Percentiles rank a stretch among this genome's conserved stretches.
These are phyloP conservation scores for Drosophila pallidifrons DNA, from an alignment of 1,140 invertebrate species.

Conservation along the genomic window DNA sequence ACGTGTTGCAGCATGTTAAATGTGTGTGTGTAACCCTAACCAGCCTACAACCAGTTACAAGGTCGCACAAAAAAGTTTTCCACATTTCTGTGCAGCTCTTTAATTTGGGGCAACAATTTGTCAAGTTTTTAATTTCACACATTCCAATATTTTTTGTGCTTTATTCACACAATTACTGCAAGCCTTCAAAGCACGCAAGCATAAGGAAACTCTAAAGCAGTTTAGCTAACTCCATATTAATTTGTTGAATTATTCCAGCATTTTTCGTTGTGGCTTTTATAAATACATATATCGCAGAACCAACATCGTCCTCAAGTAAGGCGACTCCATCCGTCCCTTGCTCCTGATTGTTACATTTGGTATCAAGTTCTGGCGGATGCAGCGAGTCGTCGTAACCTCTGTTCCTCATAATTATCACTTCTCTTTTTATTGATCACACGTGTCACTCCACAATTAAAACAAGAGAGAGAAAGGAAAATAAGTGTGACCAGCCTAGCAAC, in stretches of 20 bases:
- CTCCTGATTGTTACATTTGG: too few relatives aligned
- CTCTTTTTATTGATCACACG: too few relatives aligned
- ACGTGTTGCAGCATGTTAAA: constrained; percentile 67
- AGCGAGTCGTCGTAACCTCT: too few relatives aligned
- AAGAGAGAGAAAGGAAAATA: too few relatives aligned
- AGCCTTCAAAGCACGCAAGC: not conserved
- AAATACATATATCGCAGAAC: too few relatives aligned
- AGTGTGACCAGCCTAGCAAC: too few relatives aligned
- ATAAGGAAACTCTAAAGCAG: not conserved
- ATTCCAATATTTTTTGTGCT: not conserved
- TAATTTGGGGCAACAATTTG: constrained; percentile 67
- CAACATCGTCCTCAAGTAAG: too few relatives aligned
- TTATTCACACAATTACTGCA: not conserved
- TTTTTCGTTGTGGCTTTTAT: not conserved
- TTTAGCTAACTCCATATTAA: not conserved
- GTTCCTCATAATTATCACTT: too few relatives aligned
- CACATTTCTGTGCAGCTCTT: constrained; percentile 46
- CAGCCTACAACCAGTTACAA: constrained; percentile 42
- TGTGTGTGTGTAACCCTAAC: constrained; percentile 14
- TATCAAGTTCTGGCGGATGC: too few relatives aligned
- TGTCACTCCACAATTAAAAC: too few relatives aligned
- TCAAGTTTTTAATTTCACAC: constrained; percentile 41
- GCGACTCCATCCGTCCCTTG: too few relatives aligned
- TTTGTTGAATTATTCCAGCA: not conserved
- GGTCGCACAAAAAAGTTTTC: constrained; percentile 52